Conservation (phyloP, 2,888 invertebrate genomes). For the Tortricodes alternella region DNA sequence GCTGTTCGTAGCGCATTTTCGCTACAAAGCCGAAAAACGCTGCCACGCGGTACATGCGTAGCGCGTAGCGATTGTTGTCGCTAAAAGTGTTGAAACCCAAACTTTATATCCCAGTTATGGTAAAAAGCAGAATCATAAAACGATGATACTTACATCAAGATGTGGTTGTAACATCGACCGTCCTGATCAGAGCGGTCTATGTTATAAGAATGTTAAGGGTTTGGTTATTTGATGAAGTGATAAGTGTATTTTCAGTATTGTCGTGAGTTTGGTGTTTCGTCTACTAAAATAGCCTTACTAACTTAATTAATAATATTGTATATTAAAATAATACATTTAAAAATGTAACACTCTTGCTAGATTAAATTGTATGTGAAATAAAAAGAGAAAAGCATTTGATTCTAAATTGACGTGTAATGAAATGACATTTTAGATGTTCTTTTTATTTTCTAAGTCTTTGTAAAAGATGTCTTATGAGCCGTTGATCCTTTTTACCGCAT, state of each 20-base stretch:
- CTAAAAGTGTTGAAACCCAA: too few relatives aligned
- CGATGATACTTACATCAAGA: too few relatives aligned
- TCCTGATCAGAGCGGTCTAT: too few relatives aligned
- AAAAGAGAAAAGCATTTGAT: slow-evolving; percentile 77
- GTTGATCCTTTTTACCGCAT: slow-evolving; percentile 22
- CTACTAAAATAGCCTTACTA: slow-evolving; percentile 81
- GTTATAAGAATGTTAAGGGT: neutral
- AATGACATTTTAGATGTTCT: slow-evolving; percentile 73
- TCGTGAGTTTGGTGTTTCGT: slow-evolving; percentile 36
- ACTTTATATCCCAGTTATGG: too few relatives aligned
- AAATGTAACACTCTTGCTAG: slow-evolving; percentile 69
- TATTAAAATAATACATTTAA: slow-evolving; percentile 56
- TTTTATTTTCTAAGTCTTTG: slow-evolving; percentile 45
- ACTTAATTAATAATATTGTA: slow-evolving; percentile 69
- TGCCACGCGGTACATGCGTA: too few relatives aligned
- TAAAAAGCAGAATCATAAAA: too few relatives aligned
- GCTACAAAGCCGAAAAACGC: too few relatives aligned
- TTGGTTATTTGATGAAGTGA: neutral
- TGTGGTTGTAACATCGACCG: too few relatives aligned
- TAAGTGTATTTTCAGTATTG: neutral
- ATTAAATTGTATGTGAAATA: slow-evolving; percentile 73
- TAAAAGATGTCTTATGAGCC: slow-evolving; percentile 10
- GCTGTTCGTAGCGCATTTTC: too few relatives aligned
- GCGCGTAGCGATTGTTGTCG: too few relatives aligned
- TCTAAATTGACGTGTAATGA: slow-evolving; percentile 80